Base-by-base conservation (phyloP, 2,888 invertebrate species). In the Busseola fusca region DNA sequence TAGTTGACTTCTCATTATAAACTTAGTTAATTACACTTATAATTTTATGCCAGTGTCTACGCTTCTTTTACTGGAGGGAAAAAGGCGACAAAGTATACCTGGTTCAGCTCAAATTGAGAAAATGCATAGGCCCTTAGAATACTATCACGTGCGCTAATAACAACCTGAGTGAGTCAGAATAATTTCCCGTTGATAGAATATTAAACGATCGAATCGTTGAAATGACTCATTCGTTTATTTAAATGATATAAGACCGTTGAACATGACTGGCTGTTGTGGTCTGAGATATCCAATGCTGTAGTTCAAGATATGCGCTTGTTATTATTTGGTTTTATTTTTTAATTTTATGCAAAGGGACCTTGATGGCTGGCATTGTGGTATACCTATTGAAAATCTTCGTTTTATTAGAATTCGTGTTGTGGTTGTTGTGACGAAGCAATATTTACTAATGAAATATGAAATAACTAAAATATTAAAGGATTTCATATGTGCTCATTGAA, bases 71-170 rank as follows among this genome's bases (percentile, higher is more conserved):
- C 30, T 50, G 3, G 6, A 25, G 10, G 25, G 21, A 48, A 48
- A 48, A 48, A 30, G 25, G 21, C 21, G 21, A 30, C 56, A 37
- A 52, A 57, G 54, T 60, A n/a, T 45, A n/a, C n/a, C n/a, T n/a
- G 30, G 34, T 30, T 40, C 21, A 48, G 37, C 5, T 74, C 37
- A 58, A 54, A 58, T 64, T 74, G 54, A 57, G 45, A 27, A 59
- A 74, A 52, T 65, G 63, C 34, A 52, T 65, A 63, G 98, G 79
- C 97, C 98, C 74, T 73, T 78, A 69, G 58, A 76, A 79, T 79
- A 69, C 58, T 88, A 80, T 88, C 88, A 89, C 88, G 88, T 87
- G 82, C 63, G 72, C 67, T 73, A 76, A 73, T 77, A 79, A 80
- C 69, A 74, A 72, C 58, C 69, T 75, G 72, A 78, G 72, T 86